These are phyloP conservation scores for Steinernema carpocapsae DNA, from an alignment of 2,888 invertebrate species.

Conservation along the genomic window DNA sequence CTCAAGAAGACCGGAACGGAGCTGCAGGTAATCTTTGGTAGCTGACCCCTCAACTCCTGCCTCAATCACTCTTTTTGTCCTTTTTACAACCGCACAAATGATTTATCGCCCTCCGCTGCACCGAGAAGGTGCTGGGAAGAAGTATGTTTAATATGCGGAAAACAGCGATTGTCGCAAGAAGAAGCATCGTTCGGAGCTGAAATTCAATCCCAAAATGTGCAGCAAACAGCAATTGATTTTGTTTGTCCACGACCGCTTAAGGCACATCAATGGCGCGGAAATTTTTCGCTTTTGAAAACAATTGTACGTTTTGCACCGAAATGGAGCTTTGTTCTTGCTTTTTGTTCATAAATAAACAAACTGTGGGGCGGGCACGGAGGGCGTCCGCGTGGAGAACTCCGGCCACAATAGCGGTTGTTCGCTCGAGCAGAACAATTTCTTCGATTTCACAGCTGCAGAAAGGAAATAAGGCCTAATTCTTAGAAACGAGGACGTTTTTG, in stretches of 20 bases:
- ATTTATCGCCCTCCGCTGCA: not conserved
- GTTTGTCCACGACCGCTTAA: not conserved
- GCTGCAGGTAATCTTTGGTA: conserved; percentile 5
- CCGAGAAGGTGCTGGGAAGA: not conserved
- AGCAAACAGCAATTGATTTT: conserved; percentile 15
- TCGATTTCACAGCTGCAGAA: conserved; percentile 2
- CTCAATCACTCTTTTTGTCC: not conserved
- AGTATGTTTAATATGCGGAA: not conserved
- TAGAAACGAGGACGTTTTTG: not conserved
- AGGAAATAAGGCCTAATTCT: not conserved
- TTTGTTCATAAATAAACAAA: conserved; percentile 13
- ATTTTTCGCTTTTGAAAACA: not conserved
- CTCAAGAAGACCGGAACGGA: conserved; percentile 12
- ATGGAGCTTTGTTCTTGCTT: not conserved
- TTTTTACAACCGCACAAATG: conserved; percentile 10
- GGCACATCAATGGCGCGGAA: too few species aligned
- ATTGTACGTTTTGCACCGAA: not conserved
- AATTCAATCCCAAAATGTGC: conserved; percentile 10
- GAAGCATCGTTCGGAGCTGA: not conserved
- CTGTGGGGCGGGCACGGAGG: not conserved
- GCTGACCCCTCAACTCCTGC: not conserved
- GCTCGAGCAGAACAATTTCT: conserved; percentile 17
- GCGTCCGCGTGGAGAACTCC: not conserved
- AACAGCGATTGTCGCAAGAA: not conserved
- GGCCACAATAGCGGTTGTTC: conserved; percentile 22